Base-by-base conservation (phyloP, 1,140 invertebrate species). In the Holotrichia oblita region DNA sequence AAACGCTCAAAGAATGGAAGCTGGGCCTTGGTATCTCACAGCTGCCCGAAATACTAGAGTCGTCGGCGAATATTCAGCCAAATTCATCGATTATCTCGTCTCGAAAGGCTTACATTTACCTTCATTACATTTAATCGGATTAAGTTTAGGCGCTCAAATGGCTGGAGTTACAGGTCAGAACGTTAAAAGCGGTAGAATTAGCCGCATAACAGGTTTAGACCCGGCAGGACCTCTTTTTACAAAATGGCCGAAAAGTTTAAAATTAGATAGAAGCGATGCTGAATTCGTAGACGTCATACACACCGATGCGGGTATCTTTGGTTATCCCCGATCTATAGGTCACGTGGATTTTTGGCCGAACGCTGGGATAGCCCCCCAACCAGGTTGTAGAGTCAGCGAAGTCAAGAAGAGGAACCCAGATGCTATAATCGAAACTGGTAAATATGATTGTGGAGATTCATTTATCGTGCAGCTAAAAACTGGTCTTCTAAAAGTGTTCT, bases 261-360 rank as follows among this genome's bases (percentile, higher is more conserved):
- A 73, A 40, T 76, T 76, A n/a, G 73, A 79, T 55, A 73, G 69
- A 3, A 48, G 40, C 44, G 64, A 73, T 48, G 74, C 74, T n/a
- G 55, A 75, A 17, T 88, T 88, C 64, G 82, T 84, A 0, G 90
- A 95, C 83, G 90, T 94, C 3, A 94, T 95, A 79, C 94, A 96
- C 83, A 93, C 93, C 0, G 93, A 94, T 83, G 93, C 91, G 0
- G 92, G 92, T 0, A 86, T 88, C 12, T 89, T 93, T 73, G 92
- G 93, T 0, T 90, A 90, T 73, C 87, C 88, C 0, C 85, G 89
- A 40, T 87, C 91, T 2, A 86, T 91, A 80, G 93, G 91, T n/a
- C 92, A 94, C 83, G 91, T 90, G 0, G 93, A 94, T 83, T 94
- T 94, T 85, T 94, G 91, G 83, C 92, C 92, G 0, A 93, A 94